phyloP scores from a whole-genome alignment of 2,888 invertebrate species.

The Subacronicta megacephala region DNA sequence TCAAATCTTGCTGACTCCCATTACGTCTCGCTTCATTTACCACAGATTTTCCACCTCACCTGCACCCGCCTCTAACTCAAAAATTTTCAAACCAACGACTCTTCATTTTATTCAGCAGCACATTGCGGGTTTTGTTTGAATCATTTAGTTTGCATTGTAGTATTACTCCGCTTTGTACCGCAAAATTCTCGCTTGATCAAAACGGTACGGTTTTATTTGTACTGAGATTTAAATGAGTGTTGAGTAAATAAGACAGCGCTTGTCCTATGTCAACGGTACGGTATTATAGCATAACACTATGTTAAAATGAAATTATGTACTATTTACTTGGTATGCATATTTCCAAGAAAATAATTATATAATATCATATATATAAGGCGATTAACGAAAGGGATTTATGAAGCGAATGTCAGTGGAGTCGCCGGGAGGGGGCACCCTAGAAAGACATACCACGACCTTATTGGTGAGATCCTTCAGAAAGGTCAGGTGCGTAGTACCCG shows the following conservation, averaged over 20 bases:
- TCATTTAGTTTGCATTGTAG: background rate
- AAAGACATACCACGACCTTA: too few species aligned
- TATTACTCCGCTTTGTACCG: background rate
- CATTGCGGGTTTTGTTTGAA: background rate
- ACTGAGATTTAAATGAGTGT: constrained; percentile 1
- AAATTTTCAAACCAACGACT: constrained; percentile 4
- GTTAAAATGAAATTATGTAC: too few species aligned
- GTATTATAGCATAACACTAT: too few species aligned
- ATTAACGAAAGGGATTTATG: too few species aligned
- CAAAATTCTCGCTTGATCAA: background rate
- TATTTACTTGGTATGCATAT: too few species aligned
- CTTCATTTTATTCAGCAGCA: background rate
- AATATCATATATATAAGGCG: too few species aligned
- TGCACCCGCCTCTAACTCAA: constrained; percentile 1
- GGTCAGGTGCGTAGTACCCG: too few species aligned
- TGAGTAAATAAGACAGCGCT: background rate
- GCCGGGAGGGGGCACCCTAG: too few species aligned
- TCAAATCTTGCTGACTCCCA: constrained; percentile 8
- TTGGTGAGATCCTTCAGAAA: too few species aligned
- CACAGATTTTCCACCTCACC: constrained; percentile 21
- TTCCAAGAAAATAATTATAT: too few species aligned
- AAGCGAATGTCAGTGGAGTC: too few species aligned
- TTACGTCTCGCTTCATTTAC: constrained; percentile 25
- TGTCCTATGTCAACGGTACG: background rate
- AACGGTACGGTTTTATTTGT: background rate